Percentiles rank a stretch among this genome's conserved stretches.
Evolutionary conservation across 2,113 vertebrate species (phyloP).

Genomic region (Cinclus cinclus): DNA sequence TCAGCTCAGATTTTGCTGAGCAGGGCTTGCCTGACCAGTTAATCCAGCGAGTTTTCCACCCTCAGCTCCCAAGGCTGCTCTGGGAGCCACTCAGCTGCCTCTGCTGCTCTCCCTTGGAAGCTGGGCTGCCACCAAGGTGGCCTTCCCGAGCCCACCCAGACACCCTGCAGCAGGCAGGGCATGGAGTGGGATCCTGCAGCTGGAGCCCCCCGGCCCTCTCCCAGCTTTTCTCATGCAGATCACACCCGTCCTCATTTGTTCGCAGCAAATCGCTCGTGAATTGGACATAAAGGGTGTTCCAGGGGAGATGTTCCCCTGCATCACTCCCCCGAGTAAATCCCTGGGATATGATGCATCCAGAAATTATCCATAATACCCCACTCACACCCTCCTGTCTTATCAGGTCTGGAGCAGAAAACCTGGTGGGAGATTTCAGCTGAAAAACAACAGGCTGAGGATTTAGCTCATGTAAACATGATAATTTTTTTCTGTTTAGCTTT

Average conservation of each 20-base stretch:
- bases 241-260: not conserved
- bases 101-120: not conserved
- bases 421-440: not conserved
- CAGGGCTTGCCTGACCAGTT: fast-evolving
- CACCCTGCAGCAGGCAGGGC: not conserved
- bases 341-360: not conserved
- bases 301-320: not conserved
- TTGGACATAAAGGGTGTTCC: not conserved
- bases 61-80: not conserved
- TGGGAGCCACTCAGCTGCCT: not conserved
- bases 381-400: not conserved
- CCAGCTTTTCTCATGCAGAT: conserved; percentile 30
- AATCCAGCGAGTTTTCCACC: not conserved
- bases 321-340: not conserved
- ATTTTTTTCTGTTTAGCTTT: not conserved
- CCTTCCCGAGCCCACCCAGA: not conserved
- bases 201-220: not conserved
- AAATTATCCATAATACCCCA: not conserved
- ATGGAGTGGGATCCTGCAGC: not conserved
- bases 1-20: not conserved
- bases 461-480: not conserved
- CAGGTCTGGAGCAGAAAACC: not conserved
- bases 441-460: not conserved
- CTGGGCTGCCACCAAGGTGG: not conserved
- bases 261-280: not conserved